phyloP scores from a whole-genome alignment of 2,113 vertebrate species.

The Aegotheles bennettii region DNA sequence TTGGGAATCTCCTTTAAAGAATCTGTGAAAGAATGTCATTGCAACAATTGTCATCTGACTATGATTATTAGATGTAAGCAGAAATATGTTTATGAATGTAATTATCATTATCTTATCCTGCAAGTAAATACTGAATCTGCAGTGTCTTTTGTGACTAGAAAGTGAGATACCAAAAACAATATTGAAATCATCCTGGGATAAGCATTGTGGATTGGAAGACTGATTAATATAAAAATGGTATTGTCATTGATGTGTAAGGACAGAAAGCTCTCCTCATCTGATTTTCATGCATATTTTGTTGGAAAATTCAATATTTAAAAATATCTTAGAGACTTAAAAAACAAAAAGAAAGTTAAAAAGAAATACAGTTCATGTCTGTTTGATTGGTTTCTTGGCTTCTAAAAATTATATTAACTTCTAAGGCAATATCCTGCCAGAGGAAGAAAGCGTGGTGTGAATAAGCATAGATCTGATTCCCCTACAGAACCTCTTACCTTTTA shows the following conservation, averaged over 20 bases:
- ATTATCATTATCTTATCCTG: background rate
- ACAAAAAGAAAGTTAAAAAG: background rate
- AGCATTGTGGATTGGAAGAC: background rate
- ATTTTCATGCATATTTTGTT: background rate
- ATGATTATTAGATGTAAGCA: background rate
- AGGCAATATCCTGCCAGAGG: background rate
- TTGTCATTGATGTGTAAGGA: background rate
- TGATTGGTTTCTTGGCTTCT: background rate
- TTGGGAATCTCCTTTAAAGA: background rate
- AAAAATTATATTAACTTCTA: background rate
- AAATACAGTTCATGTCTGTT: background rate
- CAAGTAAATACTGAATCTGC: background rate
- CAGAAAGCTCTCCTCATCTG: background rate
- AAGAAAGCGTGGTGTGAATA: background rate
- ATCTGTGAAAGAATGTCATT: background rate
- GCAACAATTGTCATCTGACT: background rate
- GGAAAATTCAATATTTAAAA: background rate
- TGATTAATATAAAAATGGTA: background rate
- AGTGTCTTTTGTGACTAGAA: background rate
- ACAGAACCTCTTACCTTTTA: background rate
- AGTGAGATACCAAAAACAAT: background rate
- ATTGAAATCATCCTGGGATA: background rate
- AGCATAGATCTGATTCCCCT: background rate
- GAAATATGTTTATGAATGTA: background rate
- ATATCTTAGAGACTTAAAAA: background rate